phyloP scores from a whole-genome alignment of 2,888 invertebrate species.

The Helicoverpa assulta region DNA sequence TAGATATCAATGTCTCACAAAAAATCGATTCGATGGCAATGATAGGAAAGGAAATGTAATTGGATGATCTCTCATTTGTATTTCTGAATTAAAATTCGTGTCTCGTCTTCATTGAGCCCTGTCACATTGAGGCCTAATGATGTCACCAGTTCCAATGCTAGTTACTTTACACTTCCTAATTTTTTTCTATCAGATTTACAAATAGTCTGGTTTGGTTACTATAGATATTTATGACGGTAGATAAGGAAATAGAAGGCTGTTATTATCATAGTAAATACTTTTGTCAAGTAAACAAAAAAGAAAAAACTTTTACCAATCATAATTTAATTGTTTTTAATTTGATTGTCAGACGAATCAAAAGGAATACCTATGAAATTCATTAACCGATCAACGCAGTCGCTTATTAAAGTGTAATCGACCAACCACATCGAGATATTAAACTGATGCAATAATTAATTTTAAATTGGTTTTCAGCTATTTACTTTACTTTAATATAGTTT shows the following conservation, averaged over 20 bases:
- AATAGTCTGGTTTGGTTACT: no score
- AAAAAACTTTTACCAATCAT: no score
- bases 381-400: constrained; percentile 1
- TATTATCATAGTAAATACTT: no score
- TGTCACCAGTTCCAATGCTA: background rate
- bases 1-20: background rate
- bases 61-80: constrained; percentile 15
- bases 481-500: constrained; percentile 8
- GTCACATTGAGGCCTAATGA: constrained; percentile 18
- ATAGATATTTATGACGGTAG: no score
- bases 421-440: background rate
- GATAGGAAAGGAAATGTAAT: constrained; percentile 4
- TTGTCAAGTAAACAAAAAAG: no score
- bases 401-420: constrained; percentile 10
- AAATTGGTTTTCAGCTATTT: background rate
- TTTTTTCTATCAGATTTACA: no score
- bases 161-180: no score
- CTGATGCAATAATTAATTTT: constrained; percentile 6
- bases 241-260: no score
- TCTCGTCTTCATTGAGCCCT: background rate
- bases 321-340: no score
- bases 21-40: constrained; percentile 1
- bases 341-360: no score
- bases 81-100: constrained; percentile 17
- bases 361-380: no score